These are phyloP conservation scores for Apolygus lucorum DNA, from an alignment of 1,140 invertebrate species.

Conservation along the genomic window DNA sequence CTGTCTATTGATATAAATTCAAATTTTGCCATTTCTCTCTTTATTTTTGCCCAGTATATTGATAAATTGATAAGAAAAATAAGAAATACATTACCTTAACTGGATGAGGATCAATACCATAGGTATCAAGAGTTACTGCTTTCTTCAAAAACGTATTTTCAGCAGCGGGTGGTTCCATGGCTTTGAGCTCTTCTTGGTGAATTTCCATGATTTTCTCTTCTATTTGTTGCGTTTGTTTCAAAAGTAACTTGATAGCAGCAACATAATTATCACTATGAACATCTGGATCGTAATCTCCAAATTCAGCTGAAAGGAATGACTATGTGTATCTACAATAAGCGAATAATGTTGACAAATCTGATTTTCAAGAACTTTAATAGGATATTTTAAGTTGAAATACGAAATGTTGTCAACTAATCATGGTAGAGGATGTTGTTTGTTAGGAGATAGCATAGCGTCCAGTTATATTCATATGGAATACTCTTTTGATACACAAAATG, in stretches of 20 bases:
- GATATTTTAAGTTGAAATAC: too few species aligned
- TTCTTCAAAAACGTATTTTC: constrained; percentile 79
- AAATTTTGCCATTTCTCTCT: too few species aligned
- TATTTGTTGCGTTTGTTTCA: constrained; percentile 83
- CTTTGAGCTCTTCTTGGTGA: constrained; percentile 70
- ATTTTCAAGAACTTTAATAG: too few species aligned
- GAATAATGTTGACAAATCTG: constrained; percentile 6
- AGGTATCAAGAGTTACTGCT: constrained; percentile 84
- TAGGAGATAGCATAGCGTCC: too few species aligned
- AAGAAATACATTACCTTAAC: constrained; percentile 76
- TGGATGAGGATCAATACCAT: constrained; percentile 94
- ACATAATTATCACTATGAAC: constrained; percentile 85
- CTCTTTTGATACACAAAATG: too few species aligned
- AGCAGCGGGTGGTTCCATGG: constrained; percentile 61
- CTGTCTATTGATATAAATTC: too few species aligned
- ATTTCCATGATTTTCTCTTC: constrained; percentile 84
- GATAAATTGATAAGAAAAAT: too few species aligned
- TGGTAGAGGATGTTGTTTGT: too few species aligned
- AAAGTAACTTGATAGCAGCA: constrained; percentile 77
- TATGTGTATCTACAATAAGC: constrained; percentile 35
- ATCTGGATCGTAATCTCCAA: constrained; percentile 87
- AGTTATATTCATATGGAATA: too few species aligned
- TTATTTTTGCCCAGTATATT: too few species aligned
- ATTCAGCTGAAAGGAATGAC: too few species aligned
- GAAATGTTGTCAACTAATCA: too few species aligned